These are phyloP conservation scores for Mormyrus proboscirostris DNA, from an alignment of 2,797 vertebrate species.

Conservation along the genomic window DNA sequence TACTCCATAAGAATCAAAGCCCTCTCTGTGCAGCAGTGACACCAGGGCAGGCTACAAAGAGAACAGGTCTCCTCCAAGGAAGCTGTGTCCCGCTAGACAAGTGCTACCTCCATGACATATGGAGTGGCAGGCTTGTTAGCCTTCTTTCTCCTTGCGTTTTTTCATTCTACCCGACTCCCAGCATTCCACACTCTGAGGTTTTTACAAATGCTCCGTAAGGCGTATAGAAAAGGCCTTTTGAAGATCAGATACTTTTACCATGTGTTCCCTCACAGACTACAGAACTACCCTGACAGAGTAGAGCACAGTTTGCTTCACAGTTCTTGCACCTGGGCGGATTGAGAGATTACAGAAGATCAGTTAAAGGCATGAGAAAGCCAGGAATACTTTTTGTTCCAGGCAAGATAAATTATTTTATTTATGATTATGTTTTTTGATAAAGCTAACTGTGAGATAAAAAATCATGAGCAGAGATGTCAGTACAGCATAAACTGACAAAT, in stretches of 20 bases:
- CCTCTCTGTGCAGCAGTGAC: constrained; percentile 11
- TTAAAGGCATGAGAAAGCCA: neutral
- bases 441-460: neutral
- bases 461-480: neutral
- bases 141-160: neutral
- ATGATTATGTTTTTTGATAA: neutral
- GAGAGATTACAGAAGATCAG: constrained; percentile 1
- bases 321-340: neutral
- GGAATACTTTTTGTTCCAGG: neutral
- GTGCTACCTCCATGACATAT: neutral
- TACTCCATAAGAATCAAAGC: constrained; percentile 25
- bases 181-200: neutral
- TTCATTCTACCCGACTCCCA: constrained; percentile 21
- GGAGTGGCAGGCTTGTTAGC: constrained; percentile 18
- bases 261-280: neutral
- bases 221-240: constrained; percentile 2
- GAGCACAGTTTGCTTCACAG: neutral
- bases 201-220: neutral
- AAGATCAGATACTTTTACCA: constrained; percentile 10
- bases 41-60: neutral
- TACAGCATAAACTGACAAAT: neutral
- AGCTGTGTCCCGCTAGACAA: neutral
- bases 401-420: neutral
- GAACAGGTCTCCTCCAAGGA: neutral
- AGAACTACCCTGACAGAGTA: neutral